phyloP scores from a whole-genome alignment of 2,113 vertebrate genomes.

The Microcebus tavaratra region DNA sequence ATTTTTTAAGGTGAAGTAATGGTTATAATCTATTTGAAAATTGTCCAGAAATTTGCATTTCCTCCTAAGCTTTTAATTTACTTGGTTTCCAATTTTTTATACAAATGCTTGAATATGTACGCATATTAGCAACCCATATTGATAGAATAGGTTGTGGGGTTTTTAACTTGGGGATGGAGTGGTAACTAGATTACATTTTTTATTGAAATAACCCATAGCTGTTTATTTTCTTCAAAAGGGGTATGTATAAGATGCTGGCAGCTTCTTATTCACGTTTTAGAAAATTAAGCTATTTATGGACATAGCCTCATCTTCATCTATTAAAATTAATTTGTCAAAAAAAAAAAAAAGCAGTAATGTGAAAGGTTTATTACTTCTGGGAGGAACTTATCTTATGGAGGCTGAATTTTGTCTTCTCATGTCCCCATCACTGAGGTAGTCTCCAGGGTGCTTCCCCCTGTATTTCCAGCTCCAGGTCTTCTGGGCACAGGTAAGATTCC shows the following conservation, averaged over 20 bases:
- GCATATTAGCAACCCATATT: background rate
- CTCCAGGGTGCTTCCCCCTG: background rate
- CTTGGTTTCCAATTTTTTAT: background rate
- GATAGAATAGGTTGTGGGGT: background rate
- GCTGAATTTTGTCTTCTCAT: background rate
- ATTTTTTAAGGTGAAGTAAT: background rate
- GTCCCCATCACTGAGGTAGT: background rate
- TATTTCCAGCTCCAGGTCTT: background rate
- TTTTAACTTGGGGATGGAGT: background rate
- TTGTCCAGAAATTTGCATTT: background rate
- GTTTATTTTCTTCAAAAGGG: background rate
- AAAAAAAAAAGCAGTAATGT: background rate
- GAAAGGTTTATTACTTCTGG: background rate
- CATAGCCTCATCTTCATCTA: background rate
- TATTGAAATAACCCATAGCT: background rate
- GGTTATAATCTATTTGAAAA: constrained; percentile 12
- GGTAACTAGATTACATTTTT: background rate
- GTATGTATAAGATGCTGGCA: background rate
- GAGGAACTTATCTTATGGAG: background rate
- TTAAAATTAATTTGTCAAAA: background rate
- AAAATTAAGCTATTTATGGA: background rate
- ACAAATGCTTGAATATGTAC: background rate
- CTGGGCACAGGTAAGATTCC: background rate
- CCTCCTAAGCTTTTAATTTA: background rate
- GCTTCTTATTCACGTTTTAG: background rate